These are phyloP conservation scores for Ptychodera flava DNA, from an alignment of 35 echinoderm and acorn worm genomes.

Conservation along the genomic window DNA sequence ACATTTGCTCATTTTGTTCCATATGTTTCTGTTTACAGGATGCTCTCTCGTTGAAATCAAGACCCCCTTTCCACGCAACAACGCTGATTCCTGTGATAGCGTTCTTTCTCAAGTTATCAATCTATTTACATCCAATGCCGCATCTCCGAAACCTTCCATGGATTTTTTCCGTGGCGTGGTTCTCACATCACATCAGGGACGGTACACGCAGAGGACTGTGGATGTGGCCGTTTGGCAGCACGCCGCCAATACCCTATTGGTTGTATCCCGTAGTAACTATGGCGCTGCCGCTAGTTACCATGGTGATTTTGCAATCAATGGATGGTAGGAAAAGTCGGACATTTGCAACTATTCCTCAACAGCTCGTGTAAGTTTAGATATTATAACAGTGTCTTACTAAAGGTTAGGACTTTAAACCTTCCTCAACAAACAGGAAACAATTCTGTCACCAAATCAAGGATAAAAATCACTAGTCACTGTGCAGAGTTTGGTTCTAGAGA, in stretches of 20 bases:
- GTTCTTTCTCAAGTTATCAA: conserved; percentile 17
- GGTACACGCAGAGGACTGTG: conserved; percentile 45
- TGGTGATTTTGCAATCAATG: too few species aligned
- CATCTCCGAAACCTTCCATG: conserved; percentile 21
- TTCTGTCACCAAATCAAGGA: too few species aligned
- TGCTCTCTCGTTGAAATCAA: conserved; percentile 23
- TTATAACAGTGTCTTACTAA: too few species aligned
- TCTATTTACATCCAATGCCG: neutral
- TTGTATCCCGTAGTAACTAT: conserved; percentile 15
- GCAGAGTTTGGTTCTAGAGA: too few species aligned
- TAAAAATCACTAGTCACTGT: too few species aligned
- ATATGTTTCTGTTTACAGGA: conserved; percentile 31
- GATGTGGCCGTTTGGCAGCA: conserved; percentile 43
- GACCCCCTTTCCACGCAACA: conserved; percentile 38
- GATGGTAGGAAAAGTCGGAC: too few species aligned
- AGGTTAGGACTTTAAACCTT: too few species aligned
- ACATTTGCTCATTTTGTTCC: too few species aligned
- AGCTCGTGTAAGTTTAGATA: too few species aligned
- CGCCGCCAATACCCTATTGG: conserved; percentile 33
- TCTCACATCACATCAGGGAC: conserved; percentile 57
- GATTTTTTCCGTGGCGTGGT: conserved; percentile 35
- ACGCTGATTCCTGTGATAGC: conserved; percentile 42
- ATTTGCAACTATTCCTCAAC: too few species aligned
- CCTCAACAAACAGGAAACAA: too few species aligned
- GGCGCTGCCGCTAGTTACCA: conserved; percentile 21